phyloP scores from a whole-genome alignment of 30 jellyfish, hydroid and myxozoan genomes.

The Aurelia aurita complex sp. Pacific region DNA sequence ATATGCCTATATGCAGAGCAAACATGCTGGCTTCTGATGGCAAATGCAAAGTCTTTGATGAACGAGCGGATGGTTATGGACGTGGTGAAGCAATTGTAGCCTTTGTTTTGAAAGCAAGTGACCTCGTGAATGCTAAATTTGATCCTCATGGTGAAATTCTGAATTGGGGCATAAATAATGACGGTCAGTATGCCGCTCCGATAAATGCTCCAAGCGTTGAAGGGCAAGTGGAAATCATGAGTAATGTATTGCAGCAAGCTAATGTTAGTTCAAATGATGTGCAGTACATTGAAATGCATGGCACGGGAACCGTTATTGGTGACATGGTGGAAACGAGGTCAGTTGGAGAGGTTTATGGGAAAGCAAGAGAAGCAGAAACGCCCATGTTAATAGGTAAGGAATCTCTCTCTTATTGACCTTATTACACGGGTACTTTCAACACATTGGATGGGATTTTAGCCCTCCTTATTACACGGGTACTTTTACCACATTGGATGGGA shows the following conservation, averaged over 20 bases:
- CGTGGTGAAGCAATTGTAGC: slow-evolving; percentile 68
- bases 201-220: slow-evolving; percentile 77
- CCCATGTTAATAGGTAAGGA: slow-evolving; percentile 43
- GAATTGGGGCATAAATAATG: slow-evolving; percentile 71
- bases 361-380: slow-evolving; percentile 5
- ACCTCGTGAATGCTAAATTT: slow-evolving; percentile 19
- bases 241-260: slow-evolving; percentile 29
- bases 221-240: slow-evolving; percentile 35
- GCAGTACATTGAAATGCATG: slow-evolving; percentile 74
- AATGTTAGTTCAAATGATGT: slow-evolving; percentile 39
- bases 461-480: no score
- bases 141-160: slow-evolving; percentile 53
- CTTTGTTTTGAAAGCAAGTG: slow-evolving; percentile 43
- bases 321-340: slow-evolving; percentile 73
- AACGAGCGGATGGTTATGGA: slow-evolving; percentile 69
- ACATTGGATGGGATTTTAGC: no score
- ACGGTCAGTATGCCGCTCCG: slow-evolving; percentile 75
- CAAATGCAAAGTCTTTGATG: slow-evolving; percentile 72
- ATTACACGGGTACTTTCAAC: no score
- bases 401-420: background rate
- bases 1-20: slow-evolving; percentile 65
- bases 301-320: slow-evolving; percentile 68
- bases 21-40: slow-evolving; percentile 80
- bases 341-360: slow-evolving; percentile 70
- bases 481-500: no score